Evolutionary conservation across 2,113 vertebrate genomes (phyloP).

Genomic region (Laticauda laticaudata): DNA sequence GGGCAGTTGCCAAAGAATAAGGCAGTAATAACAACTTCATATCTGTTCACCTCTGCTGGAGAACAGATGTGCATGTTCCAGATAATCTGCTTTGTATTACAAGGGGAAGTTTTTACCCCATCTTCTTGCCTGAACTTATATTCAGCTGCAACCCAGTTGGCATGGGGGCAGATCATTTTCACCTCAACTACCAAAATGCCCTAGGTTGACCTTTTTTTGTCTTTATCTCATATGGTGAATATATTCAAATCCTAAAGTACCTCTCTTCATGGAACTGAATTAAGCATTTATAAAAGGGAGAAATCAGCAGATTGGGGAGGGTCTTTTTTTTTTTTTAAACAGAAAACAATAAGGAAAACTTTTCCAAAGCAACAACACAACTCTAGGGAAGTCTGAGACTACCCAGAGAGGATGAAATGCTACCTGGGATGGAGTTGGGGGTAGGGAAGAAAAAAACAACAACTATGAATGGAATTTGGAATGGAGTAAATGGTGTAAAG

Average conservation of each 20-base stretch:
- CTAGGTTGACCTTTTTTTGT: neutral
- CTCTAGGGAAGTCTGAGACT: neutral
- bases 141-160: neutral
- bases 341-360: neutral
- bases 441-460: neutral
- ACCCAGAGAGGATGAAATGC: neutral
- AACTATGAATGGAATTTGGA: neutral
- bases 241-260: neutral
- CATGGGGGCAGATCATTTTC: neutral
- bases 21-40: neutral
- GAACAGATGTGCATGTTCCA: neutral
- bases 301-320: neutral
- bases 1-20: neutral
- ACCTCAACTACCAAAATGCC: neutral
- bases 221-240: neutral
- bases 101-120: neutral
- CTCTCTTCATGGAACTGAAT: neutral
- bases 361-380: neutral
- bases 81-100: neutral
- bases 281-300: neutral
- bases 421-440: neutral
- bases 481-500: neutral
- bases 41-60: neutral
- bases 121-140: neutral
- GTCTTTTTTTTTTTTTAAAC: neutral